These are phyloP conservation scores for Ypsolopha sequella DNA, from an alignment of 2,888 invertebrate genomes.

Conservation along the genomic window DNA sequence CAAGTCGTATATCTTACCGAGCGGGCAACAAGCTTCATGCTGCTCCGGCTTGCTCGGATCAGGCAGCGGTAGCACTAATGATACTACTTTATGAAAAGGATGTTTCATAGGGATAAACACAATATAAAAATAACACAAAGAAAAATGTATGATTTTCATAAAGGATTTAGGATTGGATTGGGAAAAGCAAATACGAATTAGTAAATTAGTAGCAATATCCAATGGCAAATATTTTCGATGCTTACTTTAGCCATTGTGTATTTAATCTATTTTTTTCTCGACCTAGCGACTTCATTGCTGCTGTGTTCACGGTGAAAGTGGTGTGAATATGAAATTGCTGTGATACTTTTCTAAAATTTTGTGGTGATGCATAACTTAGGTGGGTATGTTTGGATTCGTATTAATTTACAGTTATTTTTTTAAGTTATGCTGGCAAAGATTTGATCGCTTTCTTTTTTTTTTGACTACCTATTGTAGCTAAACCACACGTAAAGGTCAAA, in stretches of 20 bases:
- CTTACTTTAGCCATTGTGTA: slow-evolving; percentile 34
- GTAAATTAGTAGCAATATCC: slow-evolving; percentile 66
- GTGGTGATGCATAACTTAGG: not conserved
- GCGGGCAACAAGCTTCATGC: slow-evolving; percentile 92
- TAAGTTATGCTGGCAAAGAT: too few species aligned
- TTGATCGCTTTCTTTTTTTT: too few species aligned
- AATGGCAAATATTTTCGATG: slow-evolving; percentile 37
- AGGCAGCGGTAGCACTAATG: slow-evolving; percentile 85
- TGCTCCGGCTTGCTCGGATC: slow-evolving; percentile 89
- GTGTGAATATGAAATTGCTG: not conserved
- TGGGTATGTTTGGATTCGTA: too few species aligned
- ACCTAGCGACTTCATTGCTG: slow-evolving; percentile 14
- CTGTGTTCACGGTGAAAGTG: not conserved
- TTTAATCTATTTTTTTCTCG: slow-evolving; percentile 13
- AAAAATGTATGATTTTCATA: slow-evolving; percentile 28
- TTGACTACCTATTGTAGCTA: too few species aligned
- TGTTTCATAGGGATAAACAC: slow-evolving; percentile 48
- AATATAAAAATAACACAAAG: slow-evolving; percentile 39
- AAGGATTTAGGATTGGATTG: slow-evolving; percentile 44
- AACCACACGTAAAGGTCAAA: too few species aligned
- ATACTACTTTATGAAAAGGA: slow-evolving; percentile 69
- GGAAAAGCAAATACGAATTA: slow-evolving; percentile 68
- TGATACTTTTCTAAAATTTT: not conserved
- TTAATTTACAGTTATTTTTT: too few species aligned
- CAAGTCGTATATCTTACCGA: slow-evolving; percentile 74